Evolutionary conservation across 2,113 vertebrate genomes (phyloP), one percentile per base, ranked within the genome.

Genomic region (Ranitomeya variabilis): DNA sequence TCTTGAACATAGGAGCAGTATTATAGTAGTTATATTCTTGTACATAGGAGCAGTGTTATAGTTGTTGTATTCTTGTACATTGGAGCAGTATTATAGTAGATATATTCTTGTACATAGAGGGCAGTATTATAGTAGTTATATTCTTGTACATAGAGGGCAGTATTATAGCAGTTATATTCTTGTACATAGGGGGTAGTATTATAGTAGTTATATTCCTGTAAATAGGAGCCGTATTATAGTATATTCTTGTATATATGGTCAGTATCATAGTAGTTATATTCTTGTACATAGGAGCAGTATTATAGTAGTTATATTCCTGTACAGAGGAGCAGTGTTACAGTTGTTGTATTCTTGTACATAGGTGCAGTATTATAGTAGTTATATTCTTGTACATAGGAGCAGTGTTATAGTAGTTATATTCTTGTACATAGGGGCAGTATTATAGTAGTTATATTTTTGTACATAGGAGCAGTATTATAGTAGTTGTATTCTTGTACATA

Each of bases 371-470:
- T 74, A 74, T 74, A 74, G 71, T 74, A 45, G 31, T 45, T 74
- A 18, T 74, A 74, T 74, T 45, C 14, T 74, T 74, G 26, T 45
- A 74, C 9, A 45, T 74, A 74, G 13, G 69, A n/a, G 23, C 23
- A 71, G 69, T 71, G 31, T 71, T 71, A 71, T 31, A 31, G 69
- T 71, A 71, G 69, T 71, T 71, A 31, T 71, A 71, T 31, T 31
- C 26, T 31, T 31, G 26, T 31, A 2, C 26, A 31, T 31, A 31
- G 1, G 26, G 3, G 37, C 37, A 45, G 37, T 45, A 4, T 45
- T 45, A 45, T 4, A 45, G 55, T 57, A 57, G 55, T 57, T 57
- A 57, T 31, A 31, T 31, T 31, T 2, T 31, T 31, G 26, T 31
- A 31, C 26, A 2, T 31, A 31, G 26, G 26, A 31, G 26, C 26